Conservation (phyloP, 2,888 invertebrate species). For the Stramonita haemastoma region DNA sequence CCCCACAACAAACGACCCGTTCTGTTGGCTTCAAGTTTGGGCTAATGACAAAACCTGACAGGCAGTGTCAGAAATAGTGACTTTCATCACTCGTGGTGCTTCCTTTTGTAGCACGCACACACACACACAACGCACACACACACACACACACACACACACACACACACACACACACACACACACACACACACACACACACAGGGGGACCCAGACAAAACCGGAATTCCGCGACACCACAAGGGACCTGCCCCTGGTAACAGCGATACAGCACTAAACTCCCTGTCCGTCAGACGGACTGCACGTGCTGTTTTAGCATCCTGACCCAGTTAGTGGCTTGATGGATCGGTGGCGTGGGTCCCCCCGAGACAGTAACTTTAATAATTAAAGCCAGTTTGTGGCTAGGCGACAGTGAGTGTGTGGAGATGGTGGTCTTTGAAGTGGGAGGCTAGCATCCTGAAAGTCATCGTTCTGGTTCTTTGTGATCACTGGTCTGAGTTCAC, state of each 20-base stretch:
- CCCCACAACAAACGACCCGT: too few relatives aligned
- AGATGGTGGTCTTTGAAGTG: not conserved
- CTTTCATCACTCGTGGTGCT: too few relatives aligned
- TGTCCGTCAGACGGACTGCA: not conserved
- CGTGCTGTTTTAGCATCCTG: not conserved
- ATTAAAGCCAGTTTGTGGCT: not conserved
- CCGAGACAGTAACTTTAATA: not conserved
- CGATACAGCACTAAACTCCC: not conserved
- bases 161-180: not conserved
- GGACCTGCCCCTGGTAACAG: not conserved
- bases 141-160: not conserved
- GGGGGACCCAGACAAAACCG: not conserved
- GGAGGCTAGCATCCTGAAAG: not conserved
- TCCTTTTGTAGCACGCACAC: not conserved
- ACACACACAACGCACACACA: too few relatives aligned
- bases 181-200: not conserved
- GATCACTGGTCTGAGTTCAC: not conserved
- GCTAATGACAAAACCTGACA: too few relatives aligned
- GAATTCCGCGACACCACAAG: not conserved
- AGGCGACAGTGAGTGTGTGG: not conserved
- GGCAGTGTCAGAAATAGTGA: too few relatives aligned
- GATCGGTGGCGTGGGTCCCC: not conserved
- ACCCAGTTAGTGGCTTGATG: not conserved
- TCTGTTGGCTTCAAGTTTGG: too few relatives aligned
- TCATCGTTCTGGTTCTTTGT: not conserved